A percentile compares a stretch with the other conserved stretches of the same genome.
These are phyloP conservation scores for Peromyscus maniculatus DNA, from an alignment of 2,113 vertebrate species.

Conservation along the genomic window DNA sequence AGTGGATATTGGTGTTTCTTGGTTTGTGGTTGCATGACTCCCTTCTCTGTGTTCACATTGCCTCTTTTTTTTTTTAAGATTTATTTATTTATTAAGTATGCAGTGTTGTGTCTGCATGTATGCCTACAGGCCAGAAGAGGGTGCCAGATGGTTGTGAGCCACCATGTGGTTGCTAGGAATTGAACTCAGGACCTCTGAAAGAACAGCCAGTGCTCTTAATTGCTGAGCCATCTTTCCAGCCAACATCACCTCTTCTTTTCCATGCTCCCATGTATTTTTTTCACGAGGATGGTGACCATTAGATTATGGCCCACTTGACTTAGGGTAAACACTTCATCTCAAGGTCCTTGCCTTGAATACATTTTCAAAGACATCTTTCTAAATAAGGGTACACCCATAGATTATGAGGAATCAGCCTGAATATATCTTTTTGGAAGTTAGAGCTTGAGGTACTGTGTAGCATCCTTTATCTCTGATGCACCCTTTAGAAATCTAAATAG, in stretches of 20 bases:
- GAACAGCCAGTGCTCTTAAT: no score
- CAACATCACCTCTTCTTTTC: neutral
- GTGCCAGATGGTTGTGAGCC: no score
- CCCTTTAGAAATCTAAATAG: neutral
- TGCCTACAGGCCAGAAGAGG: no score
- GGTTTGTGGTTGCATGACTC: rapidly evolving
- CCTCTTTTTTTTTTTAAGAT: no score
- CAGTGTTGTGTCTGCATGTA: no score
- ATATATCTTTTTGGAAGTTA: neutral
- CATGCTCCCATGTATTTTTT: neutral
- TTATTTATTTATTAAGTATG: no score
- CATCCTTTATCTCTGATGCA: neutral
- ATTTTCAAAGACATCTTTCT: conserved; percentile 10
- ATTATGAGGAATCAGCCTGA: neutral
- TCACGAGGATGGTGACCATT: neutral
- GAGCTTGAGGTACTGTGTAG: neutral
- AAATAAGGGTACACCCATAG: neutral
- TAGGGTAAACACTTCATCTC: neutral
- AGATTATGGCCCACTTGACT: neutral
- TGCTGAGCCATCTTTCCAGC: no score
- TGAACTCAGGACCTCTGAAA: no score
- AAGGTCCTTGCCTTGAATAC: conserved; percentile 5
- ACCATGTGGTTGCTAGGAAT: no score
- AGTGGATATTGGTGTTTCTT: neutral
- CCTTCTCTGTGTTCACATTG: neutral